phyloP scores from a whole-genome alignment of 2,888 invertebrate genomes.

The Zygogramma bicolorata region DNA sequence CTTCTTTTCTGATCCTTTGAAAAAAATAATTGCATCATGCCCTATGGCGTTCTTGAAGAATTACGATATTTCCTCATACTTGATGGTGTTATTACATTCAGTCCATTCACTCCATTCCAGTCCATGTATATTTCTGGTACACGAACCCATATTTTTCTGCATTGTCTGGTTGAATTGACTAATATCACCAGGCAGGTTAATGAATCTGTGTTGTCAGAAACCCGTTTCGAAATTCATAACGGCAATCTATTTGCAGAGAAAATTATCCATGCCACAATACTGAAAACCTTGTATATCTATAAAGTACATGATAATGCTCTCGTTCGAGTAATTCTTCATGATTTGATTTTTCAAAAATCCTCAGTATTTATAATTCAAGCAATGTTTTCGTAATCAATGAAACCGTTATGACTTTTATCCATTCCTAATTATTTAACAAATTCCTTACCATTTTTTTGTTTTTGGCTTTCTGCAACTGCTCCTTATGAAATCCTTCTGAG shows the following conservation, averaged over 20 bases:
- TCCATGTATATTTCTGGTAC: background rate
- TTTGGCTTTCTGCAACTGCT: conserved; percentile 52
- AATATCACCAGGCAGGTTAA: background rate
- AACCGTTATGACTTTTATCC: conserved; percentile 10
- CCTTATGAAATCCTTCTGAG: conserved; percentile 49
- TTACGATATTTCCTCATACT: background rate
- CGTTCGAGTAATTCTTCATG: no score
- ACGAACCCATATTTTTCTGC: background rate
- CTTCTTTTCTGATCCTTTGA: background rate
- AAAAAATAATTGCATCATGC: background rate
- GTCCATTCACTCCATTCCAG: background rate
- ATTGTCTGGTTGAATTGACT: background rate
- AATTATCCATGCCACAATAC: no score
- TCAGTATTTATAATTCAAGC: no score
- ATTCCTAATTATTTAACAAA: conserved; percentile 53
- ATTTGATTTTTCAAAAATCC: no score
- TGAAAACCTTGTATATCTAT: no score
- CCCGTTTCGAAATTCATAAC: no score
- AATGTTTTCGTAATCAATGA: background rate
- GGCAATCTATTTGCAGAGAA: no score
- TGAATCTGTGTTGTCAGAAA: background rate
- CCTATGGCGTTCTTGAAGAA: background rate
- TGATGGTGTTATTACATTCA: background rate
- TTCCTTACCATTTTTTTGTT: conserved; percentile 44
- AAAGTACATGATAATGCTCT: no score